Percentiles rank a stretch among this genome's conserved stretches.
phyloP scores from a whole-genome alignment of 2,113 vertebrate genomes.

The Macroglossus sobrinus region DNA sequence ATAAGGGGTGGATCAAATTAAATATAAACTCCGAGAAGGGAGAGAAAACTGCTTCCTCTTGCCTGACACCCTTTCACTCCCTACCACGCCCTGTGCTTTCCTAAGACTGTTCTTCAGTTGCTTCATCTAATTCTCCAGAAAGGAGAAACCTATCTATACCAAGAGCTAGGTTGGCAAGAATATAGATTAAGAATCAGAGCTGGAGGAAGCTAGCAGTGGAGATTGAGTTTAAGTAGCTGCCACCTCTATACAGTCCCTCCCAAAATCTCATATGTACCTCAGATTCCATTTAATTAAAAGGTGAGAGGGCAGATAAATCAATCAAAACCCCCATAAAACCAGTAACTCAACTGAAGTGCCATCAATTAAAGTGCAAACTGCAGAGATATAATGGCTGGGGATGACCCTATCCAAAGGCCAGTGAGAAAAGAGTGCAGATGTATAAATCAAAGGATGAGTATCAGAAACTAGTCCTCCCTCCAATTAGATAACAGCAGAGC shows the following conservation, averaged over 20 bases:
- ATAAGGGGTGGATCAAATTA: conserved; percentile 34
- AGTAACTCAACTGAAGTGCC: conserved; percentile 32
- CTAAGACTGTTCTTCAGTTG: conserved; percentile 27
- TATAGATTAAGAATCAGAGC: conserved; percentile 44
- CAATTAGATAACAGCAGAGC: conserved; percentile 67
- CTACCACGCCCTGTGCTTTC: conserved; percentile 6
- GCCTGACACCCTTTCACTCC: neutral
- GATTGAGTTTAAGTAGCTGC: conserved; percentile 45
- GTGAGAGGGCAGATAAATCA: conserved; percentile 21
- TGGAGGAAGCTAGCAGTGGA: conserved; percentile 47
- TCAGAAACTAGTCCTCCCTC: conserved; percentile 66
- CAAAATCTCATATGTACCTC: conserved; percentile 18
- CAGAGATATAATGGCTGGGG: conserved; percentile 47
- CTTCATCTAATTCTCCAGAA: conserved; percentile 56
- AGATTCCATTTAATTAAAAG: conserved; percentile 57
- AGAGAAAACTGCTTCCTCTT: conserved; percentile 1
- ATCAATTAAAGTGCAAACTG: conserved; percentile 77
- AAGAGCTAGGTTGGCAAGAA: conserved; percentile 29
- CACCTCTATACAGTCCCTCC: conserved; percentile 26
- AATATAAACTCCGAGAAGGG: conserved; percentile 51
- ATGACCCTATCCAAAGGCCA: conserved; percentile 49
- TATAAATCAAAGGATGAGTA: conserved; percentile 62
- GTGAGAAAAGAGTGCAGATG: conserved; percentile 35
- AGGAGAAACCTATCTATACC: conserved; percentile 53
- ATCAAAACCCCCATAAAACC: conserved; percentile 52